Base-by-base conservation (phyloP, 1,140 invertebrate genomes). In the Aethina tumida region DNA sequence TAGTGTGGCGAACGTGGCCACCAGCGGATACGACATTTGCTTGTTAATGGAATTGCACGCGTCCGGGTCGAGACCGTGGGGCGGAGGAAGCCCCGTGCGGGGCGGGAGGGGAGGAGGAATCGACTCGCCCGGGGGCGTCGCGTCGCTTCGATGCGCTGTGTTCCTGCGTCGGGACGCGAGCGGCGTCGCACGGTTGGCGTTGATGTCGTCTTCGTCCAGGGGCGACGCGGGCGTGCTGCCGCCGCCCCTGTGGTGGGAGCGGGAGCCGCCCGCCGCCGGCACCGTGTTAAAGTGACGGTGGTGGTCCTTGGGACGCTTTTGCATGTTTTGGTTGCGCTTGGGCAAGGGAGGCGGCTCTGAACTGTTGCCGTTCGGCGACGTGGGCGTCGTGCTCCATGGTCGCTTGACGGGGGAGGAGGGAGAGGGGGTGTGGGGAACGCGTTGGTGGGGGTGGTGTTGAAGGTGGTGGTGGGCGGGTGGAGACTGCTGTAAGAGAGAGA, bases 71-170 rank as follows among this genome's bases (percentile, higher is more conserved):
- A 58, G 60, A 60, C 59, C 54, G 53, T 55, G 58, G 53, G 59
- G 55, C 56, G 59, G 54, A 14, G 63, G 61, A 24, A 67, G 45
- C 57, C 69, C 63, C 59, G 70, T 68, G 46, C 74, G 67, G 43
- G 73, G 72, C 24, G 74, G 75, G 41, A 77, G 52, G 40, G 75
- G 74, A 44, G 75, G 75, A 39, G 75, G 74, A 26, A 26, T 13
- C 9, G 10, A 19, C 8, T 10, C 6, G 4, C 15, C 17, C 5
- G 26, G 25, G 35, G 26, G 14, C n/a, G n/a, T n/a, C n/a, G n/a
- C n/a, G n/a, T n/a, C n/a, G n/a, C n/a, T 24, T n/a, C n/a, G n/a
- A n/a, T n/a, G n/a, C n/a, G n/a, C n/a, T n/a, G n/a, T n/a, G n/a
- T n/a, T n/a, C n/a, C n/a, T 22, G 32, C 32, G 21, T 49, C 46